A percentile compares a stretch with the other conserved stretches of the same genome.
Conservation (phyloP, 2,797 vertebrate species). For the Limnodromus scolopaceus region DNA sequence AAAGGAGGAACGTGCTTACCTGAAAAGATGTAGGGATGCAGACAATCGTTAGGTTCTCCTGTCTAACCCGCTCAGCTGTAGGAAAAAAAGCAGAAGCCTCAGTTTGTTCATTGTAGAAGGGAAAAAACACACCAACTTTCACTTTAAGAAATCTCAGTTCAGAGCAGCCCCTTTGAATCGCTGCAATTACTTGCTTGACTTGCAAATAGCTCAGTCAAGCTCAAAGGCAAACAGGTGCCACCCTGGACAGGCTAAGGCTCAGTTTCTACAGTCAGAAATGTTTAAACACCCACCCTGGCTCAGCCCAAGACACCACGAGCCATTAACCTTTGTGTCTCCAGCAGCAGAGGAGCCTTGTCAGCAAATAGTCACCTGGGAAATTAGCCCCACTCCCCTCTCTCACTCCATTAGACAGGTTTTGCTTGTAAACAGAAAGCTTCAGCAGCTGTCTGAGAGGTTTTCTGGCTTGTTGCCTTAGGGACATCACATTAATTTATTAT, state of each 20-base stretch:
- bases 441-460: conserved; percentile 59
- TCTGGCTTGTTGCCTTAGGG: conserved; percentile 56
- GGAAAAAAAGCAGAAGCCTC: background rate
- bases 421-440: conserved; percentile 35
- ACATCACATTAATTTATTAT: conserved; percentile 27
- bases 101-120: background rate
- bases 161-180: background rate
- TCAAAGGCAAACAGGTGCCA: background rate
- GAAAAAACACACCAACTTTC: background rate
- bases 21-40: conserved; percentile 98
- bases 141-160: conserved; percentile 26
- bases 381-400: background rate
- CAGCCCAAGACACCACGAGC: background rate
- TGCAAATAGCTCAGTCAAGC: conserved; percentile 48
- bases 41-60: conserved; percentile 91
- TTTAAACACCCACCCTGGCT: background rate
- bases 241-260: background rate
- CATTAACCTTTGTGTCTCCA: conserved; percentile 26
- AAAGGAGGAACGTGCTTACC: conserved; percentile 70
- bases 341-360: background rate
- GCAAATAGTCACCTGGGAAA: conserved; percentile 20
- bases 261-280: background rate
- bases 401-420: conserved; percentile 25
- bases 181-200: conserved; percentile 34
- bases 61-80: conserved; percentile 89